Conservation (phyloP, 2,113 vertebrate species). For the Plestiodon gilberti region DNA sequence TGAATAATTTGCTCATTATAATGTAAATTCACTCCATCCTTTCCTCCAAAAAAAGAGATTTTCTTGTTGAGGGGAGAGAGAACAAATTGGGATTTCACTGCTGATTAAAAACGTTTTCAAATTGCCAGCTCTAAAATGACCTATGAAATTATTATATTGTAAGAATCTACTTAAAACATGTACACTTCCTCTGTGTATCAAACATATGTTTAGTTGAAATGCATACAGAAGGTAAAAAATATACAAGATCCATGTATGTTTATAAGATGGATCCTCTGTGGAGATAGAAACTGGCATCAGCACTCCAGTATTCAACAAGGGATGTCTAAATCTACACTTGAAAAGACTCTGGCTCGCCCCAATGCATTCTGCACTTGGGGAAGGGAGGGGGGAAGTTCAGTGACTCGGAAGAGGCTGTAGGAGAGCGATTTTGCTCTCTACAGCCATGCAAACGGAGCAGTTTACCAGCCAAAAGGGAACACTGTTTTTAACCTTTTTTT, state of each 20-base stretch:
- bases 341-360: neutral
- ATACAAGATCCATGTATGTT: neutral
- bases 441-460: too few relatives aligned
- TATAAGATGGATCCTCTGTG: constrained; percentile 14
- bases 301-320: constrained; percentile 9
- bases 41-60: constrained; percentile 59
- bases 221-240: constrained; percentile 6
- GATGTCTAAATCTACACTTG: neutral
- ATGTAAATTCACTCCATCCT: constrained; percentile 58
- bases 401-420: too few relatives aligned
- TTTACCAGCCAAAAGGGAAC: too few relatives aligned
- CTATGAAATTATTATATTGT: constrained; percentile 52
- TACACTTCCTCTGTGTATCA: constrained; percentile 12
- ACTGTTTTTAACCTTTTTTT: too few relatives aligned
- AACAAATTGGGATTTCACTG: constrained; percentile 63
- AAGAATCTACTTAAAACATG: constrained; percentile 15
- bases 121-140: constrained; percentile 60
- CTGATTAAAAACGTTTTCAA: constrained; percentile 60
- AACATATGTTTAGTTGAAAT: constrained; percentile 41
- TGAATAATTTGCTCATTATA: constrained; percentile 55
- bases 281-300: neutral
- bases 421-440: too few relatives aligned
- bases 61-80: constrained; percentile 47
- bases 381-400: too few relatives aligned
- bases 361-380: too few relatives aligned